Evolutionary conservation across 2,113 vertebrate genomes (phyloP), one percentile per base, ranked within the genome.

Genomic region (Python bivittatus): DNA sequence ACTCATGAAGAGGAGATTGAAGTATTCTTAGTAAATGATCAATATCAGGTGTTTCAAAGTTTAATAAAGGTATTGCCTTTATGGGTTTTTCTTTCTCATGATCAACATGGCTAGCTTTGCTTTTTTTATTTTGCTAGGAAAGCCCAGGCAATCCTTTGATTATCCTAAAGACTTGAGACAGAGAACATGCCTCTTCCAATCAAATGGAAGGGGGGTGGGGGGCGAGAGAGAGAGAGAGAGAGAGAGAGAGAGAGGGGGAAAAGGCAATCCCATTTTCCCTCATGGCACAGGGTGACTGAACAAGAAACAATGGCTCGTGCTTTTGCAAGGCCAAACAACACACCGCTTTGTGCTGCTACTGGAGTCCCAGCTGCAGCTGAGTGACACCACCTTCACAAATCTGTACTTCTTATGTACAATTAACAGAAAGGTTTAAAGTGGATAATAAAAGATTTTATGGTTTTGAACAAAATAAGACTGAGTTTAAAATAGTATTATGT

Each of bases 301-400:
- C 94, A 96, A 96, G 94, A 96, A 93, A 95, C 93, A 96, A 95
- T 92, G 92, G 90, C 88, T 91, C 94, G 92, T 90, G 86, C 92
- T 96, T 95, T 91, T 94, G 83, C 95, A 94, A 92, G 88, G 92
- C 88, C 90, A 93, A 86, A 96, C 95, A 96, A 97, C 92, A 53
- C 96, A 89, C 54, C 92, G 96, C 96, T 97, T 97, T 97, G 96
- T 97, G 95, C 90, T 94, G 83, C 92, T 93, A 3, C 94, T 93
- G 54, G 95, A 56, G 88, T 57, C 85, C 93, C 97, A 97, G 95
- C 97, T 97, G 97, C 96, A 96, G 96, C 96, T 94, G 95, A 93
- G 93, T 92, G 94, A 84, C 94, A 96, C 92, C 93, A 92, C 88
- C 61, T 93, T 91, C 92, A n/a, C 93, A 90, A 94, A 94, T 53